A percentile compares a stretch with the other conserved stretches of the same genome.
phyloP scores from a whole-genome alignment of 2,113 vertebrate genomes.

The Perca schrenkii region DNA sequence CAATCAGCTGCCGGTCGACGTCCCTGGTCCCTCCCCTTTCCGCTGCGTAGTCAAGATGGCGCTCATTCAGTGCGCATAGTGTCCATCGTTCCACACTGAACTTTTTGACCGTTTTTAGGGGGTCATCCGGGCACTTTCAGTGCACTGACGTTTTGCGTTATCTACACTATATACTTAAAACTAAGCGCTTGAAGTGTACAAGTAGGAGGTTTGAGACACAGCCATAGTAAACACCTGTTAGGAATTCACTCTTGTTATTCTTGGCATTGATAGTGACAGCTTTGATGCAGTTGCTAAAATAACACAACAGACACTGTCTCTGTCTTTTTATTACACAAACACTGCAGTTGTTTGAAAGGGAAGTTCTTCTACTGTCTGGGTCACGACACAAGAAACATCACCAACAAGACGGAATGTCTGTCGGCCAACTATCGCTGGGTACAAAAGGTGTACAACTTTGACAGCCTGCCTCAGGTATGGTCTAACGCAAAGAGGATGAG shows the following conservation, averaged over 20 bases:
- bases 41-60: no score
- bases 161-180: no score
- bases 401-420: conserved; percentile 87
- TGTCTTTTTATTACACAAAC: background rate
- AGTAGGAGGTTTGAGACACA: no score
- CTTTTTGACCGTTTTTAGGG: no score
- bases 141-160: no score
- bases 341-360: conserved; percentile 91
- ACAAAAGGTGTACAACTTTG: conserved; percentile 91
- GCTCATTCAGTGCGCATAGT: no score
- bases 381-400: conserved; percentile 86
- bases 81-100: no score
- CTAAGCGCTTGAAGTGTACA: no score
- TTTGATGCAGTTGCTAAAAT: background rate
- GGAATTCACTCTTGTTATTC: background rate
- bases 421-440: conserved; percentile 87
- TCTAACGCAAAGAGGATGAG: background rate
- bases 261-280: background rate
- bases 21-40: no score
- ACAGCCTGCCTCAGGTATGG: conserved; percentile 91
- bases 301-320: background rate
- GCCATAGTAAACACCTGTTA: background rate
- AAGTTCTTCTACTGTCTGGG: conserved; percentile 93
- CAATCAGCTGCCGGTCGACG: no score
- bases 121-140: no score